These are phyloP conservation scores for Phengaris arion DNA, from an alignment of 2,888 invertebrate species.

Conservation along the genomic window DNA sequence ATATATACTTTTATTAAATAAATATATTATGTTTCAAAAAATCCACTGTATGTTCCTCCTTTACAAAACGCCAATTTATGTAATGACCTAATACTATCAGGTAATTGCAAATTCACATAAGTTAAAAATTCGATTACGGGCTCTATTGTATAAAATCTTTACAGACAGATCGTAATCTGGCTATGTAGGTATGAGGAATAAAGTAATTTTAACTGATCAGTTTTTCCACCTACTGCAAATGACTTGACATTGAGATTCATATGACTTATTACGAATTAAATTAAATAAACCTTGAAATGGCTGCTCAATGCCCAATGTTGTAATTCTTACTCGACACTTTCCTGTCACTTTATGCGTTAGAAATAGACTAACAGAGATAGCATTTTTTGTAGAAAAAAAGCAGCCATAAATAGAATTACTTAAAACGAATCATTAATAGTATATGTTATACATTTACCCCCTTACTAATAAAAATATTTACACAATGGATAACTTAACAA, in stretches of 20 bases:
- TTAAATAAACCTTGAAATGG: background rate
- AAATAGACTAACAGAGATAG: background rate
- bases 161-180: background rate
- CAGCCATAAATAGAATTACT: background rate
- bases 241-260: background rate
- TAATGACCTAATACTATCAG: too few species aligned
- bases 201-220: background rate
- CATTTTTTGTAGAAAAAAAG: background rate
- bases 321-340: slow-evolving; percentile 1
- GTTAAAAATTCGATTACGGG: too few species aligned
- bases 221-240: background rate
- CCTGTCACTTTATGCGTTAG: background rate
- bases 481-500: too few species aligned
- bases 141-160: too few species aligned
- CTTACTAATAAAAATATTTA: too few species aligned
- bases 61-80: too few species aligned
- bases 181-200: background rate
- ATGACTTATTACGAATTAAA: background rate
- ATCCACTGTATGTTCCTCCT: too few species aligned
- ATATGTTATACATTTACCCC: too few species aligned
- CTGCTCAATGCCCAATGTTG: background rate
- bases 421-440: too few species aligned
- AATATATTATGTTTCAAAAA: too few species aligned
- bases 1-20: too few species aligned
- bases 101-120: too few species aligned